Percentiles rank a stretch among this genome's conserved stretches.
Conservation (phyloP, 2,797 vertebrate species). For the Peromyscus melanophrys region DNA sequence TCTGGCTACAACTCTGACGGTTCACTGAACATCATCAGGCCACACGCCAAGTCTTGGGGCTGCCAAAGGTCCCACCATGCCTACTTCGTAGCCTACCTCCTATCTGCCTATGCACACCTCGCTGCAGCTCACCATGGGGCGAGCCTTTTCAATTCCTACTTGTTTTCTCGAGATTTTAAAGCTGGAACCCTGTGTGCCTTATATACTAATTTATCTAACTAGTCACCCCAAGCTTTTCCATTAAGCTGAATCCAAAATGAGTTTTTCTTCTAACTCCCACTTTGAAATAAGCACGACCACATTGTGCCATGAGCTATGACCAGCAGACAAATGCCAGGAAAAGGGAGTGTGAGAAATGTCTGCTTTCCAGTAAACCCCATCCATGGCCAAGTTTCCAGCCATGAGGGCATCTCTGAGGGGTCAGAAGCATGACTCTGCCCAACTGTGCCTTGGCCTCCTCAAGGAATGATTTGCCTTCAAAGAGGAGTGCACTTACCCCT, state of each 20-base stretch:
- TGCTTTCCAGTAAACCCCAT: background rate
- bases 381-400: background rate
- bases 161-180: slow-evolving; percentile 12
- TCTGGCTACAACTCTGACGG: background rate
- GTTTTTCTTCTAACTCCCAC: slow-evolving; percentile 25
- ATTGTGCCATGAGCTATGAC: background rate
- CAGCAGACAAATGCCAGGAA: background rate
- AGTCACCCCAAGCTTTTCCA: slow-evolving; percentile 37
- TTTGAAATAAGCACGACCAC: background rate
- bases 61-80: background rate
- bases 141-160: background rate
- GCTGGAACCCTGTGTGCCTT: background rate
- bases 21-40: background rate
- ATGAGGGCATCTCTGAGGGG: background rate
- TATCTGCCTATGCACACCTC: background rate
- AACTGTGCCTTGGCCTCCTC: background rate
- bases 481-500: slow-evolving; percentile 9
- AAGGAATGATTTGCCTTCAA: background rate
- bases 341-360: background rate
- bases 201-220: background rate
- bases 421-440: background rate
- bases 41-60: background rate
- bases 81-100: background rate
- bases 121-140: background rate
- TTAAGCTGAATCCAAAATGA: background rate